Conservation (phyloP, 2,113 vertebrate genomes). For the Pardalotus punctatus region DNA sequence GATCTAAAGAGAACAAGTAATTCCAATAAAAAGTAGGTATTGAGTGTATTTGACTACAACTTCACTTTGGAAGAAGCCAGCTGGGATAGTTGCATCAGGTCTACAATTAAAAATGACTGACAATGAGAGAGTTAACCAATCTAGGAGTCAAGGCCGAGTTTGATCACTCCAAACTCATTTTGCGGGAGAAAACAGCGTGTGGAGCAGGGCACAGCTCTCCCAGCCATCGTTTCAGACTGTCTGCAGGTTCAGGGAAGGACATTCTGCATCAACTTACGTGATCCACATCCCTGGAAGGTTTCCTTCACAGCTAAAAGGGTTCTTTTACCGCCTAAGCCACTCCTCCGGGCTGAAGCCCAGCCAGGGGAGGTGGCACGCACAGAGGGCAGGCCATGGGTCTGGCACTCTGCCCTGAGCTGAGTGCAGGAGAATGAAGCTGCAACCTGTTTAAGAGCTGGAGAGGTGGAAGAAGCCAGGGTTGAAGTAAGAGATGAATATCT, state of each 20-base stretch:
- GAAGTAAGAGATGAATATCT: background rate
- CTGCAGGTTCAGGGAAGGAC: background rate
- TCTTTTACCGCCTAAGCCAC: background rate
- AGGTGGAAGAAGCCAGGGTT: background rate
- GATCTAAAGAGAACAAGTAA: background rate
- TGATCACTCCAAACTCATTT: background rate
- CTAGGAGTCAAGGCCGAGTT: background rate
- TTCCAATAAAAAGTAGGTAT: background rate
- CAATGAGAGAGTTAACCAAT: background rate
- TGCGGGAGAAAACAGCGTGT: fast-evolving
- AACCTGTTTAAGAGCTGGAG: background rate
- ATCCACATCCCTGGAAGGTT: slow-evolving; percentile 6
- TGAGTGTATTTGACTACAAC: background rate
- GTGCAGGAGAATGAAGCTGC: background rate
- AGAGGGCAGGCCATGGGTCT: background rate
- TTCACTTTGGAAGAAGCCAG: background rate
- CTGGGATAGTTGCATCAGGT: background rate
- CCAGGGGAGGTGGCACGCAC: slow-evolving; percentile 30
- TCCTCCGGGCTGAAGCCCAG: background rate
- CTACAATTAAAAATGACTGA: background rate
- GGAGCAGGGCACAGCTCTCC: background rate
- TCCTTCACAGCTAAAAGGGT: slow-evolving; percentile 3
- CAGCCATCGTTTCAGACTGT: background rate
- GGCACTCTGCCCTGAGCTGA: background rate
- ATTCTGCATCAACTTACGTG: background rate